Base-by-base conservation (phyloP, 2,797 vertebrate genomes). In the Glyptemys insculpta region DNA sequence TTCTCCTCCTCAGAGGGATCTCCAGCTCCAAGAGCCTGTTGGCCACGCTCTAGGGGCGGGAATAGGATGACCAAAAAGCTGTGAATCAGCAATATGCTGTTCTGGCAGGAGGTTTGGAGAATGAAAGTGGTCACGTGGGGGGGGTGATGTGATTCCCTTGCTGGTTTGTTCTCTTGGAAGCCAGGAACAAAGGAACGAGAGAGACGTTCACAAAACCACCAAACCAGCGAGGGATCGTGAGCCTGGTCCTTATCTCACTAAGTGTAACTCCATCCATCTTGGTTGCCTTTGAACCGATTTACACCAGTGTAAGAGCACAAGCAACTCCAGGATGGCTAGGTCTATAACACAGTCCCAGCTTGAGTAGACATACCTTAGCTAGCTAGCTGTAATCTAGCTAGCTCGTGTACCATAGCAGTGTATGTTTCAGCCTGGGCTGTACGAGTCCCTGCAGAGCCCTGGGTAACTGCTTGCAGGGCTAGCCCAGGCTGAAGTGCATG, bases 161-260 rank as follows among this genome's bases (percentile, higher is more conserved):
- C 87, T 25, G 84, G 74, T 4, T 83, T 88, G 81, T 49, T 87
- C 34, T 49, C 5, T 4, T 87, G 41, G 31, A 94, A 83, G 19
- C 3, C 18, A 41, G 41, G 90, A 74, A 4, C 12, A 74, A 81
- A 16, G 65, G 4, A 91, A 79, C 0, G 0, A 74, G 16, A 4
- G 5, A 72, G 78, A 50, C 5, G 2, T 59, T 47, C 81, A 86
- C 74, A 86, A 87, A 89, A 74, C 52, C 12, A 5, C 80, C 11
- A 74, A 0, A 21, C 85, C 19, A 0, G 0, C 29, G 31, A 50
- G 88, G 23, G 34, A 0, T 1, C 4, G 3, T n/a, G 59, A 65
- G 14, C 14, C 57, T 34, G 14, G 14, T 65, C 54, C 95, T 84
- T 8, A 3, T 91, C 56, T 88, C 47, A 0, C 41, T 44, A 4